Conservation (phyloP, 1,140 invertebrate species). For the Pseudomyrmex dendroicus region DNA sequence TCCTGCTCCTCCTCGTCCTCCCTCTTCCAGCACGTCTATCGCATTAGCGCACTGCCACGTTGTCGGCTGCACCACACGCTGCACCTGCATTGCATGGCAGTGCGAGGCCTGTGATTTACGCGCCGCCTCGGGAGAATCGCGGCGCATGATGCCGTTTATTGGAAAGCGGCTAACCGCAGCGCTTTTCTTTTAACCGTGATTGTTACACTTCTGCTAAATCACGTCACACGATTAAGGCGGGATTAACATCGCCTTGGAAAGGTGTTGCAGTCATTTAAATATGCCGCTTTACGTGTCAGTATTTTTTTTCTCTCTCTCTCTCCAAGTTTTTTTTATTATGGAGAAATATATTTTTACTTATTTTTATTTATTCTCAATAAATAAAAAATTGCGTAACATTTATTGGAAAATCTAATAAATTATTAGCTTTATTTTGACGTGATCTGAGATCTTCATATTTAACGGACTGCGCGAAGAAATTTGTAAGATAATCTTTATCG, state of each 20-base stretch:
- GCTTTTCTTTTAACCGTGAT: slow-evolving; percentile 34
- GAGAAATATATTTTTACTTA: too few relatives aligned
- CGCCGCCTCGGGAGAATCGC: slow-evolving; percentile 41
- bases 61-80: slow-evolving; percentile 65
- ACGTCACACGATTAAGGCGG: slow-evolving; percentile 14
- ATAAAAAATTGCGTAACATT: too few relatives aligned
- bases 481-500: background rate
- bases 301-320: background rate
- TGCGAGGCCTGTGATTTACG: slow-evolving; percentile 53
- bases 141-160: slow-evolving; percentile 45
- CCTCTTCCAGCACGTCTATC: slow-evolving; percentile 67
- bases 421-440: too few relatives aligned
- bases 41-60: slow-evolving; percentile 73
- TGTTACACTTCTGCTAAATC: slow-evolving; percentile 49
- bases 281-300: background rate
- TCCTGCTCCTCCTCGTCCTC: slow-evolving; percentile 20
- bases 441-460: too few relatives aligned
- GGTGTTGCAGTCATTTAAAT: slow-evolving; percentile 11
- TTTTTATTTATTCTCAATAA: too few relatives aligned
- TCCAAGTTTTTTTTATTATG: background rate
- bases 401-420: too few relatives aligned
- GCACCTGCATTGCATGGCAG: slow-evolving; percentile 66
- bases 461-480: too few relatives aligned
- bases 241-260: slow-evolving; percentile 16
- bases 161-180: slow-evolving; percentile 37